These are phyloP conservation scores for Limnephilus lunatus DNA, from an alignment of 2,888 invertebrate genomes.

Conservation along the genomic window DNA sequence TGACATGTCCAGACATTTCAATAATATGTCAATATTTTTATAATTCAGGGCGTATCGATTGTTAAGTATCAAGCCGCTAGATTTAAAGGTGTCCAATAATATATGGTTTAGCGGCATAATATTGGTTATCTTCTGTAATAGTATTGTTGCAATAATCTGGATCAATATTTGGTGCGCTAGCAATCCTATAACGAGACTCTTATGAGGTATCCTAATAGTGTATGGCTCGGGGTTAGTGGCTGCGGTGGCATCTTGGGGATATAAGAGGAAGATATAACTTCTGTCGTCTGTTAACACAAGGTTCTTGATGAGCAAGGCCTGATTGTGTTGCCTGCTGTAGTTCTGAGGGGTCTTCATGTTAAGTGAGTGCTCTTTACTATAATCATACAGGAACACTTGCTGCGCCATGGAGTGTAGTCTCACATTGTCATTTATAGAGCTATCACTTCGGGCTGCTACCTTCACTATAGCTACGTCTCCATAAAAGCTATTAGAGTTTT, in stretches of 20 bases:
- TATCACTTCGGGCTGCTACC: constrained; percentile 93
- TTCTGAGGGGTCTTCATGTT: constrained; percentile 57
- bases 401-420: constrained; percentile 92
- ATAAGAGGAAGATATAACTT: constrained; percentile 92
- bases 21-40: constrained; percentile 82
- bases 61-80: constrained; percentile 73
- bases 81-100: constrained; percentile 76
- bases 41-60: constrained; percentile 77
- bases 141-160: constrained; percentile 91
- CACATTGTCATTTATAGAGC: constrained; percentile 89
- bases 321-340: constrained; percentile 57
- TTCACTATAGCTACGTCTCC: constrained; percentile 95
- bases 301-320: constrained; percentile 67
- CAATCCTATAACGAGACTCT: constrained; percentile 91
- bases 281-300: constrained; percentile 85
- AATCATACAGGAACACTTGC: constrained; percentile 87
- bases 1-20: constrained; percentile 89
- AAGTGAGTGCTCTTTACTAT: constrained; percentile 69
- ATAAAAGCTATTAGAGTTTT: constrained; percentile 95
- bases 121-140: constrained; percentile 85
- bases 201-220: constrained; percentile 90
- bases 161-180: constrained; percentile 94
- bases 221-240: constrained; percentile 86
- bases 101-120: constrained; percentile 82
- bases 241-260: constrained; percentile 85